Evolutionary conservation across 2,888 invertebrate species (phyloP).

Genomic region (Sarcophaga subvicina): DNA sequence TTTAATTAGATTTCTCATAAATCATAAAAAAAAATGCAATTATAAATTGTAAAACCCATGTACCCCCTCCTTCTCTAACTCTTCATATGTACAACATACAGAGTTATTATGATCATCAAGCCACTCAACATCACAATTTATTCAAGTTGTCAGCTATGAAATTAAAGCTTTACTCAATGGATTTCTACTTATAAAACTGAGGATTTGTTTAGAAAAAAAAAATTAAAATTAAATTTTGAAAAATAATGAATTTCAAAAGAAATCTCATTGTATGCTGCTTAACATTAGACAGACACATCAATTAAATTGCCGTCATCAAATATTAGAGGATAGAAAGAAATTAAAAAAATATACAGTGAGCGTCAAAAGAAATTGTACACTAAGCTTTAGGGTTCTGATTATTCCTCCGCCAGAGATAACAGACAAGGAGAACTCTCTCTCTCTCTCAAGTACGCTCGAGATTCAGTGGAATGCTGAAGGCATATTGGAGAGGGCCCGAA

Average conservation of each 20-base stretch:
- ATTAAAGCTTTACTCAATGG: conserved; percentile 66
- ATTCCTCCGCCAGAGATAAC: too few species aligned
- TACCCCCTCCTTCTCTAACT: not conserved
- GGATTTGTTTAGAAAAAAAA: not conserved
- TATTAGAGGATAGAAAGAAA: not conserved
- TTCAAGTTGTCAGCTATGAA: conserved; percentile 67
- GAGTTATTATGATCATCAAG: conserved; percentile 3
- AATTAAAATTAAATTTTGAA: not conserved
- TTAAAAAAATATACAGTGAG: too few species aligned
- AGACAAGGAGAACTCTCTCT: too few species aligned
- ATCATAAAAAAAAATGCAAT: conserved; percentile 66
- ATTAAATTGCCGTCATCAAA: conserved; percentile 57
- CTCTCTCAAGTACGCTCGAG: too few species aligned
- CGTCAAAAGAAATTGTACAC: too few species aligned
- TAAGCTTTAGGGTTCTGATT: too few species aligned
- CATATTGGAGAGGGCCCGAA: too few species aligned
- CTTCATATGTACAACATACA: not conserved
- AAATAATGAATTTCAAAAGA: conserved; percentile 18
- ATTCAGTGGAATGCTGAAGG: too few species aligned
- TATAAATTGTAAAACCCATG: not conserved
- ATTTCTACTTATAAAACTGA: conserved; percentile 29
- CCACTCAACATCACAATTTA: conserved; percentile 49
- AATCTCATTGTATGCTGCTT: conserved; percentile 37
- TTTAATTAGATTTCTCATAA: conserved; percentile 69
- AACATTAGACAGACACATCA: conserved; percentile 30